Percentiles rank a stretch among this genome's conserved stretches.
phyloP scores from a whole-genome alignment of 2,113 vertebrate genomes.

The Tenrec ecaudatus region DNA sequence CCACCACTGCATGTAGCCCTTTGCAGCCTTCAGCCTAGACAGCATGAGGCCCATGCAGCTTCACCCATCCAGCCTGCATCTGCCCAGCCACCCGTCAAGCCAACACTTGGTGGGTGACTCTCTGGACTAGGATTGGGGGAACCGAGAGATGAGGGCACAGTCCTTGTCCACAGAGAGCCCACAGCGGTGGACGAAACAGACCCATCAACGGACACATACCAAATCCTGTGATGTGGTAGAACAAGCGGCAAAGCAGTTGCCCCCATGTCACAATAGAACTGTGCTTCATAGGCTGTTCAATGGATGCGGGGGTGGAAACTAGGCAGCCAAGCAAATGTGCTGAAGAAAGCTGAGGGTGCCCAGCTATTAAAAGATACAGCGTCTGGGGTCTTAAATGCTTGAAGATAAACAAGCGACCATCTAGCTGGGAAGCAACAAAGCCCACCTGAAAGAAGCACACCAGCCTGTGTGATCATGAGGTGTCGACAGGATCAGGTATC shows the following conservation, averaged over 20 bases:
- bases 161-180: background rate
- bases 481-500: no score
- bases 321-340: background rate
- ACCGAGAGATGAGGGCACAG: background rate
- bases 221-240: background rate
- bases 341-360: no score
- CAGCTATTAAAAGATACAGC: no score
- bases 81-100: background rate
- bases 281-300: background rate
- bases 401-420: no score
- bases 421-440: no score
- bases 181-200: background rate
- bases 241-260: background rate
- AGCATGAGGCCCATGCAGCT: background rate
- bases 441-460: no score
- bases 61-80: background rate
- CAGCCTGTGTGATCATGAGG: no score
- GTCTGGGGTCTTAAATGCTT: no score
- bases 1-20: accelerated
- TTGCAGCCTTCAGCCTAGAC: background rate
- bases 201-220: no score
- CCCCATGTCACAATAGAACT: no score
- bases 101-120: background rate
- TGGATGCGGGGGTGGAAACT: background rate
- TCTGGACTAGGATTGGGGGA: background rate